Conservation (phyloP, 2,113 vertebrate genomes). For the Oryzias melastigma region DNA sequence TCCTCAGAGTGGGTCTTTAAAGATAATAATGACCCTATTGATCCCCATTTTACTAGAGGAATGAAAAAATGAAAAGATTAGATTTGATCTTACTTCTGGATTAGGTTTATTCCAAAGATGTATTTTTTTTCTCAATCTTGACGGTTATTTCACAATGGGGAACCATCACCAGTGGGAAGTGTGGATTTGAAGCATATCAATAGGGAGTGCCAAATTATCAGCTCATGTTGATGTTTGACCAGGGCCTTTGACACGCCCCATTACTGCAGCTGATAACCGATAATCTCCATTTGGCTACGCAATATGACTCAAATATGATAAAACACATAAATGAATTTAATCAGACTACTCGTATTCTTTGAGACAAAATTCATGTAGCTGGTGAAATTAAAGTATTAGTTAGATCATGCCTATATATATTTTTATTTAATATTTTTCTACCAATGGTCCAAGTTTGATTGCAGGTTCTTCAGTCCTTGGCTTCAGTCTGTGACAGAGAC, state of each 20-base stretch:
- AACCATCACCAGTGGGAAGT: too few relatives aligned
- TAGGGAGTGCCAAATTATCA: not conserved
- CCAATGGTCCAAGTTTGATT: constrained; percentile 19
- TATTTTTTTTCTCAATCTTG: too few relatives aligned
- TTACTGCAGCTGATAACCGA: constrained; percentile 17
- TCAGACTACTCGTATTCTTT: not conserved
- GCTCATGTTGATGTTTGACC: not conserved
- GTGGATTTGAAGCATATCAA: too few relatives aligned
- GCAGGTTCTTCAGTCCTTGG: constrained; percentile 11
- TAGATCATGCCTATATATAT: not conserved
- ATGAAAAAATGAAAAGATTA: too few relatives aligned
- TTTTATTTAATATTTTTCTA: not conserved
- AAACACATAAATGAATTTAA: constrained; percentile 10
- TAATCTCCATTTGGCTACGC: not conserved
- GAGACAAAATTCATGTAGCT: constrained; percentile 9
- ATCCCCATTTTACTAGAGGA: too few relatives aligned
- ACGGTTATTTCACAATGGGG: too few relatives aligned
- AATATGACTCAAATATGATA: too few relatives aligned
- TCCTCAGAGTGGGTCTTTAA: too few relatives aligned
- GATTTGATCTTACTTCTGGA: too few relatives aligned
- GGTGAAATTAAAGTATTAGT: constrained; percentile 25
- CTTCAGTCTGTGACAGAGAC: constrained; percentile 41
- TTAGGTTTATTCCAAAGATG: too few relatives aligned
- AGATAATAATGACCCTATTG: too few relatives aligned
- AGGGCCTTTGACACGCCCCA: constrained; percentile 11